A percentile compares a stretch with the other conserved stretches of the same genome.
phyloP scores from a whole-genome alignment of 2,797 vertebrate genomes.

The Sebastes steindachneri region DNA sequence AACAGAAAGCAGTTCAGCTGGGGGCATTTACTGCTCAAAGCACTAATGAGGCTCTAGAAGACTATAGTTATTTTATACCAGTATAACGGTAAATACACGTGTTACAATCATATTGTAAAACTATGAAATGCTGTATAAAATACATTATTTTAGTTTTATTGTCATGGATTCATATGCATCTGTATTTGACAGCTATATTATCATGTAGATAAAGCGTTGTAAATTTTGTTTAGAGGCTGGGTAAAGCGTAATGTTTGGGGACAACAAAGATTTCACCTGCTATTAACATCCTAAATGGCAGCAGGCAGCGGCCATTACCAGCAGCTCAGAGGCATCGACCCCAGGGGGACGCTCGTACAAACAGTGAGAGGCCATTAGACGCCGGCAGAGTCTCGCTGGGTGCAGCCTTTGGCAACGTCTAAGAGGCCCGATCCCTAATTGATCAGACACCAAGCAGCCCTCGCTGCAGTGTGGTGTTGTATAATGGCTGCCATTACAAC shows the following conservation, averaged over 20 bases:
- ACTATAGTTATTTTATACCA: neutral
- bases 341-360: slow-evolving; percentile 17
- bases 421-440: slow-evolving; percentile 52
- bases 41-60: neutral
- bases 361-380: slow-evolving; percentile 65
- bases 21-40: neutral
- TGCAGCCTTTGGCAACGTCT: slow-evolving; percentile 47
- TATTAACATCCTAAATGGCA: slow-evolving; percentile 39
- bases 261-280: slow-evolving; percentile 20
- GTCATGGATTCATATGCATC: neutral
- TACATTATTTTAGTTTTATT: neutral
- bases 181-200: neutral
- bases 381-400: slow-evolving; percentile 44
- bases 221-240: neutral
- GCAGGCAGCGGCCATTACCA: slow-evolving; percentile 41
- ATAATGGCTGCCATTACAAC: slow-evolving; percentile 55
- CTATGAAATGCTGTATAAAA: neutral
- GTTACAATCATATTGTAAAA: neutral
- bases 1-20: neutral
- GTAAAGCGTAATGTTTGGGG: neutral
- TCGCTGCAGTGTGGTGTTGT: slow-evolving; percentile 25
- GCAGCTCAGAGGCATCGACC: slow-evolving; percentile 33
- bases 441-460: slow-evolving; percentile 55
- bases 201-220: neutral
- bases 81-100: neutral